Conservation (phyloP, 2,888 invertebrate species). For the Standfussiana lucernea region DNA sequence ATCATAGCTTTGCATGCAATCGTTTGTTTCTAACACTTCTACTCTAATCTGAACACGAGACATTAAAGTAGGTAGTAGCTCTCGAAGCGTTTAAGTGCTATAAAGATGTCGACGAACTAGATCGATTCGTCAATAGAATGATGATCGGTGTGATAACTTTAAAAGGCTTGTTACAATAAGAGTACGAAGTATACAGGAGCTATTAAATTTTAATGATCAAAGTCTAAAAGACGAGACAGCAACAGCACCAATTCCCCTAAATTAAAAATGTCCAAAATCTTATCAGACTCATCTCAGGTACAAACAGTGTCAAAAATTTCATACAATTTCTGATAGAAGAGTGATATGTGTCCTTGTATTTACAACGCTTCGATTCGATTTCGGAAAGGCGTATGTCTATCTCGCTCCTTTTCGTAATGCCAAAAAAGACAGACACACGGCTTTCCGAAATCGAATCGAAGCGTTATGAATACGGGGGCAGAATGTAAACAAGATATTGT, state of each 20-base stretch:
- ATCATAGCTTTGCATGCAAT: not conserved
- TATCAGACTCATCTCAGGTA: not conserved
- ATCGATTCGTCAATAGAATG: not conserved
- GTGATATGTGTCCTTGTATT: no score
- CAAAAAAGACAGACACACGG: no score
- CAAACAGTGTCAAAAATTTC: not conserved
- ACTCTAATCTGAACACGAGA: not conserved
- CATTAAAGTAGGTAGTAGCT: no score
- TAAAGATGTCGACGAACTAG: not conserved
- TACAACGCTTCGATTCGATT: no score
- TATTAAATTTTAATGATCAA: not conserved
- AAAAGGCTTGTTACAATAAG: not conserved
- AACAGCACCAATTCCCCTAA: not conserved
- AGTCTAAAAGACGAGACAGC: not conserved
- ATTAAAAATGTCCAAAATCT: not conserved
- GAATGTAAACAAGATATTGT: not conserved
- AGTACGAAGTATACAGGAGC: not conserved
- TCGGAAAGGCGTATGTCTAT: no score
- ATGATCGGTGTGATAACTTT: not conserved
- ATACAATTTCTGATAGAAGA: not conserved
- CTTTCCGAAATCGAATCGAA: no score
- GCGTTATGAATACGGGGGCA: no score
- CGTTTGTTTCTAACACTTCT: not conserved
- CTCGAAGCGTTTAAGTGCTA: conserved; percentile 10
- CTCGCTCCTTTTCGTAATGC: no score